Conservation (phyloP, 2,113 vertebrate genomes). For the Melanostigma gelatinosum region DNA sequence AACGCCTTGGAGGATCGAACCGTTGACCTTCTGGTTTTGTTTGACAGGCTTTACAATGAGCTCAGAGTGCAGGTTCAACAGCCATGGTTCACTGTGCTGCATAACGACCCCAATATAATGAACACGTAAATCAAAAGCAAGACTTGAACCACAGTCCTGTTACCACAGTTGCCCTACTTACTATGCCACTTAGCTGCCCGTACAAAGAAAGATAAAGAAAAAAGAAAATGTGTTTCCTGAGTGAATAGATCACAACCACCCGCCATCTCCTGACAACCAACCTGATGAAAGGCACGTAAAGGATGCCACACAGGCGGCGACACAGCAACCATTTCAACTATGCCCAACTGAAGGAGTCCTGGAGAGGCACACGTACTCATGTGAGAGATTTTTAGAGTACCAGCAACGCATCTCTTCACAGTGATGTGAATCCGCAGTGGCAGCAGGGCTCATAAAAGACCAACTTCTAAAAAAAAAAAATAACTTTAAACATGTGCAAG, state of each 20-base stretch:
- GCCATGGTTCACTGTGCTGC: slow-evolving; percentile 2
- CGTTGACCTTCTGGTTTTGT: neutral
- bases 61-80: slow-evolving; percentile 3
- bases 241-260: slow-evolving; percentile 20
- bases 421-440: slow-evolving; percentile 42
- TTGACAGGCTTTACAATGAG: slow-evolving; percentile 14
- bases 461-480: neutral
- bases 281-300: slow-evolving; percentile 42
- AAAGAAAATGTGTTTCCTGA: slow-evolving; percentile 4
- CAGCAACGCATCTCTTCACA: neutral
- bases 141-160: neutral
- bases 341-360: slow-evolving; percentile 43
- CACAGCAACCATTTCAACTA: slow-evolving; percentile 20
- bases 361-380: slow-evolving; percentile 8
- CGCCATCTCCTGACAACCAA: slow-evolving; percentile 38
- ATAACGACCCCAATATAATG: neutral
- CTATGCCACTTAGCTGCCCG: neutral
- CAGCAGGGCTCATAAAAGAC: slow-evolving; percentile 20
- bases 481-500: slow-evolving; percentile 19
- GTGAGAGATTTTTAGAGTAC: slow-evolving; percentile 1
- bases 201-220: neutral
- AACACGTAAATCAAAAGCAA: neutral
- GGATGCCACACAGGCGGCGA: slow-evolving; percentile 18
- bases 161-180: slow-evolving; percentile 9
- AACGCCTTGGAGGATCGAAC: neutral